Percentiles rank a stretch among this genome's conserved stretches.
Evolutionary conservation across 2,888 invertebrate genomes (phyloP).

Genomic region (Drosophila glabriapex): DNA sequence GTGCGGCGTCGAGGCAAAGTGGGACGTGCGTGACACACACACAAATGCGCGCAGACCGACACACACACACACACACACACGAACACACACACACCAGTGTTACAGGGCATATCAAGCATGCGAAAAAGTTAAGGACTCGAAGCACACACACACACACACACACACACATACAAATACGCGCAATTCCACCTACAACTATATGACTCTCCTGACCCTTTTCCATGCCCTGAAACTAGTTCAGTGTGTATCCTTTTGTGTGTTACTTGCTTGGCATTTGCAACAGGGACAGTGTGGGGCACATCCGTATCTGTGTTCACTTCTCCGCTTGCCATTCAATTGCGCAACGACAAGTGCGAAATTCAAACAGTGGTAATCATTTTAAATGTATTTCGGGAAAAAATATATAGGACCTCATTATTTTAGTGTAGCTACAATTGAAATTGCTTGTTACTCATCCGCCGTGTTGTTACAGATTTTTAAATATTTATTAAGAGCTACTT

Average conservation of each 20-base stretch:
- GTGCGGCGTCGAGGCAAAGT: slow-evolving; percentile 24
- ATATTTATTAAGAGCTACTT: neutral
- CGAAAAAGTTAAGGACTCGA: slow-evolving; percentile 54
- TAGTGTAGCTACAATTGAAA: neutral
- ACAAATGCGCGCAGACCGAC: slow-evolving; percentile 46
- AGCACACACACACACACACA: slow-evolving; percentile 9
- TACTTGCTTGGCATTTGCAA: slow-evolving; percentile 16
- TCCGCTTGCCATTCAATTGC: slow-evolving; percentile 62
- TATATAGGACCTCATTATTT: neutral
- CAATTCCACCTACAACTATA: slow-evolving; percentile 26
- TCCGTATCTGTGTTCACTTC: slow-evolving; percentile 49
- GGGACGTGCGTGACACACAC: slow-evolving; percentile 71
- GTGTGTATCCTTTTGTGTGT: slow-evolving; percentile 6
- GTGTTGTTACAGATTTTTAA: neutral
- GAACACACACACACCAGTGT: slow-evolving; percentile 11
- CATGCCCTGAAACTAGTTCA: slow-evolving; percentile 7
- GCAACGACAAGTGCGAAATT: slow-evolving; percentile 26
- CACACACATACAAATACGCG: slow-evolving; percentile 13
- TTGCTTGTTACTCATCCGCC: neutral
- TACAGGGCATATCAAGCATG: slow-evolving; percentile 36
- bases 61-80: slow-evolving; percentile 29
- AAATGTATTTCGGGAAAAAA: slow-evolving; percentile 1
- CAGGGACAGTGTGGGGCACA: slow-evolving; percentile 21
- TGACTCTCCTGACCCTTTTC: slow-evolving; percentile 39
- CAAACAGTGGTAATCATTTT: slow-evolving; percentile 44